Evolutionary conservation across 2,888 invertebrate genomes (phyloP).

Genomic region (Galerucella nymphaeae): DNA sequence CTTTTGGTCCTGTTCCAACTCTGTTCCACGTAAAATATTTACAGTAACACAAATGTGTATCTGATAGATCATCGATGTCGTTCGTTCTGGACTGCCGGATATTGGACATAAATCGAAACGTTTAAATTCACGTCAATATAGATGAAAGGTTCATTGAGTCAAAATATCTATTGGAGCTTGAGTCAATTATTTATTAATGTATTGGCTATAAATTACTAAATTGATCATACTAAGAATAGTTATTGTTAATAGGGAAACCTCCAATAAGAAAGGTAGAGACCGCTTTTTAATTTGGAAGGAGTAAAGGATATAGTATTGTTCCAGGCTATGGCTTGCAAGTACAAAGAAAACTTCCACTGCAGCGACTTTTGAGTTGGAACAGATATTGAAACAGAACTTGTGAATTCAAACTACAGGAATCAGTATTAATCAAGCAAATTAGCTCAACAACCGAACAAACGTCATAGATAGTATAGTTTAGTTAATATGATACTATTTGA

Average conservation of each 20-base stretch:
- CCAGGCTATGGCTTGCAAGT: too few relatives aligned
- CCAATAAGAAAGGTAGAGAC: too few relatives aligned
- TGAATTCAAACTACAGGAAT: too few relatives aligned
- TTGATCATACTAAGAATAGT: background rate
- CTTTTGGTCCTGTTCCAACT: background rate
- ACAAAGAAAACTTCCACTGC: too few relatives aligned
- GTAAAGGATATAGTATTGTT: too few relatives aligned
- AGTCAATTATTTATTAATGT: background rate
- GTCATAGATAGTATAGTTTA: background rate
- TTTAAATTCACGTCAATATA: conserved; percentile 19
- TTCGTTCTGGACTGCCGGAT: conserved; percentile 32
- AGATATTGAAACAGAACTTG: too few relatives aligned
- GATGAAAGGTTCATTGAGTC: conserved; percentile 14
- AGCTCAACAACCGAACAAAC: background rate
- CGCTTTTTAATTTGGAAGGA: too few relatives aligned
- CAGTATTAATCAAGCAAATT: too few relatives aligned
- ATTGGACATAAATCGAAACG: conserved; percentile 37
- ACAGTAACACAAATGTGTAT: conserved; percentile 36
- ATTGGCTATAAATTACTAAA: background rate
- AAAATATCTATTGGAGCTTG: conserved; percentile 5
- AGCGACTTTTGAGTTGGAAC: too few relatives aligned
- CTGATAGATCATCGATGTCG: conserved; percentile 40
- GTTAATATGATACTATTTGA: background rate
- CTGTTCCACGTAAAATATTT: conserved; percentile 5
- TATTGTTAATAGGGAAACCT: too few relatives aligned